Evolutionary conservation across 2,113 vertebrate genomes (phyloP), one percentile per base, ranked within the genome.

Genomic region (Progne subis): DNA sequence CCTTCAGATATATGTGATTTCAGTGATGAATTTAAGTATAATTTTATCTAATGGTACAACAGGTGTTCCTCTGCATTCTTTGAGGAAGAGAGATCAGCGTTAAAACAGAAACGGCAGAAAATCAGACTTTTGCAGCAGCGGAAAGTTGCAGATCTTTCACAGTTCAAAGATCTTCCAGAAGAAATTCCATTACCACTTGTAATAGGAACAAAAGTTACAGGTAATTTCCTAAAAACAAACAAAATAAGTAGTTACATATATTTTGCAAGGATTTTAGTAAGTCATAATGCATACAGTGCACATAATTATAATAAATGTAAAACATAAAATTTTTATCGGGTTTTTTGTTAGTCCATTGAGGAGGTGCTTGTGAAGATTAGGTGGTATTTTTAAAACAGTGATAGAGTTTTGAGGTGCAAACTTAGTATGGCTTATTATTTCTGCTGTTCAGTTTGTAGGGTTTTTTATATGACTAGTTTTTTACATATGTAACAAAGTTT

Each of bases 21-120:
- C 43, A 59, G 56, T 70, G 59, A 34, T 74, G 18, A 80, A 76
- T 61, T 85, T 65, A 82, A 85, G 25, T 76, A 41, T 49, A 46
- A 19, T 76, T 91, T 80, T 82, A 41, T 29, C 79, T 86, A 61
- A 25, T 92, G 70, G 34, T 93, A 59, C 65, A 90, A 7, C 94
- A 99, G 99, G 95, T 99, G 99, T 98, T 99, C 99, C 29, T 99
- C 99, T 53, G 99, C 99, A 13, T 99, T 99, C 98, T 99, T 99
- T 97, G 98, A 99, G 43, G 99, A 99, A 94, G 99, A 99, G 95
- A 98, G 99, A 94, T 99, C 99, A 49, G 99, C 99, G 0, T 97
- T 99, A 94, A 99, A 98, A 88, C 99, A 99, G 97, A 99, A 99
- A 95, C 98, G 99, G 61, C 99, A 99, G 94, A 99, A 99, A 97